These are phyloP conservation scores for Hirtodrosophila duncani DNA, from an alignment of 2,888 invertebrate species.

Conservation along the genomic window DNA sequence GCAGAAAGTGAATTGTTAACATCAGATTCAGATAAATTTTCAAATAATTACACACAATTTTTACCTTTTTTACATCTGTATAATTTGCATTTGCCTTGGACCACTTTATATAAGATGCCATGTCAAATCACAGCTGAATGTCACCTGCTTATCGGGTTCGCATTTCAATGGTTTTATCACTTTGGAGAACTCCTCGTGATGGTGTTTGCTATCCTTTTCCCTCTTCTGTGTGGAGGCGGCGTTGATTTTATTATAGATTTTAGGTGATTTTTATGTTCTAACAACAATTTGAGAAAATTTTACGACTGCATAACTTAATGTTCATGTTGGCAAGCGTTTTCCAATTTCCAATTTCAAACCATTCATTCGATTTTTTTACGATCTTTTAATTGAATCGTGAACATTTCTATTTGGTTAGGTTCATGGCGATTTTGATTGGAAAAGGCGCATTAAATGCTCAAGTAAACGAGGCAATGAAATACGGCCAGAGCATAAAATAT, in stretches of 20 bases:
- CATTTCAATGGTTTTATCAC: slow-evolving; percentile 12
- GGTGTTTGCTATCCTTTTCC: slow-evolving; percentile 28
- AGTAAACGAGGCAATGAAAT: slow-evolving; percentile 56
- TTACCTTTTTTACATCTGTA: too few species aligned
- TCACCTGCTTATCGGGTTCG: too few species aligned
- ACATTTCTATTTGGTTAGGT: slow-evolving; percentile 51
- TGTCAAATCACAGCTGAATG: too few species aligned
- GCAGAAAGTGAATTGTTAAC: too few species aligned
- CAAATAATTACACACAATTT: too few species aligned
- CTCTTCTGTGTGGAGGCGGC: slow-evolving; percentile 30
- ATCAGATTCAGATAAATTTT: too few species aligned
- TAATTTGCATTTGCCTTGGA: too few species aligned
- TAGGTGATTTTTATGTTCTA: slow-evolving; percentile 72
- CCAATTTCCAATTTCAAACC: slow-evolving; percentile 26
- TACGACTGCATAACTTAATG: slow-evolving; percentile 42
- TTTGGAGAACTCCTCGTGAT: too few species aligned
- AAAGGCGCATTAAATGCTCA: slow-evolving; percentile 30
- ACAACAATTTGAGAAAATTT: slow-evolving; percentile 59
- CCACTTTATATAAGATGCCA: too few species aligned
- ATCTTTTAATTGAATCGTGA: slow-evolving; percentile 66
- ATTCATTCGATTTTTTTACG: slow-evolving; percentile 53
- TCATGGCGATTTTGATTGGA: slow-evolving; percentile 38
- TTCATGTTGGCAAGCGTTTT: slow-evolving; percentile 13
- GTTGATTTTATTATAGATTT: slow-evolving; percentile 60
- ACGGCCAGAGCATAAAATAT: slow-evolving; percentile 41